phyloP scores from a whole-genome alignment of 2,888 invertebrate genomes.

The Anoncus sp. region DNA sequence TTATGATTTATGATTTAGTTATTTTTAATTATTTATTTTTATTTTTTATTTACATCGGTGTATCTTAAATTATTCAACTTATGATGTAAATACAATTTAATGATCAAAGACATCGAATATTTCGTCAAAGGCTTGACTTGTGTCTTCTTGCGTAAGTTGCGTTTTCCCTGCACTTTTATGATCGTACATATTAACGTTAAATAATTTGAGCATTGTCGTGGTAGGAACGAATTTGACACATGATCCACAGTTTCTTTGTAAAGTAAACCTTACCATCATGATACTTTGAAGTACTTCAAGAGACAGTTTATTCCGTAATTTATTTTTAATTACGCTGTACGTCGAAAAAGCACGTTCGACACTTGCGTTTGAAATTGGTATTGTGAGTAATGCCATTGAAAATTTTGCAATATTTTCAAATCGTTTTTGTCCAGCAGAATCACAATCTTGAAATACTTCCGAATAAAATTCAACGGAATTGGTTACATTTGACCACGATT shows the following conservation, averaged over 20 bases:
- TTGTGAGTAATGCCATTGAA: constrained; percentile 51
- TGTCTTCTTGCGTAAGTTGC: not conserved
- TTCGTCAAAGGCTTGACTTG: no score
- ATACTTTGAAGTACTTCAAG: constrained; percentile 39
- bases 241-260: constrained; percentile 20
- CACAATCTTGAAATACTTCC: constrained; percentile 48
- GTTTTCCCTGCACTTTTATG: constrained; percentile 22
- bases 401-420: constrained; percentile 61
- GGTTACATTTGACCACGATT: constrained; percentile 54
- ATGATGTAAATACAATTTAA: no score
- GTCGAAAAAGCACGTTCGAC: constrained; percentile 65
- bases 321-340: constrained; percentile 54
- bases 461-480: constrained; percentile 51
- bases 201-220: constrained; percentile 35
- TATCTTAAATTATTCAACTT: no score
- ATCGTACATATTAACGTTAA: constrained; percentile 47
- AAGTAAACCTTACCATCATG: constrained; percentile 39
- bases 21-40: no score
- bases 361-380: constrained; percentile 65
- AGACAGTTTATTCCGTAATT: constrained; percentile 49
- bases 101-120: no score
- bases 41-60: no score
- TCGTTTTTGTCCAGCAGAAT: constrained; percentile 54
- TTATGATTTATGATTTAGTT: no score
- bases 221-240: constrained; percentile 39